Evolutionary conservation across 37 sponge, comb jelly and placozoan species (phyloP), one percentile per base, ranked within the genome.

Genomic region (Ephydatia muelleri): DNA sequence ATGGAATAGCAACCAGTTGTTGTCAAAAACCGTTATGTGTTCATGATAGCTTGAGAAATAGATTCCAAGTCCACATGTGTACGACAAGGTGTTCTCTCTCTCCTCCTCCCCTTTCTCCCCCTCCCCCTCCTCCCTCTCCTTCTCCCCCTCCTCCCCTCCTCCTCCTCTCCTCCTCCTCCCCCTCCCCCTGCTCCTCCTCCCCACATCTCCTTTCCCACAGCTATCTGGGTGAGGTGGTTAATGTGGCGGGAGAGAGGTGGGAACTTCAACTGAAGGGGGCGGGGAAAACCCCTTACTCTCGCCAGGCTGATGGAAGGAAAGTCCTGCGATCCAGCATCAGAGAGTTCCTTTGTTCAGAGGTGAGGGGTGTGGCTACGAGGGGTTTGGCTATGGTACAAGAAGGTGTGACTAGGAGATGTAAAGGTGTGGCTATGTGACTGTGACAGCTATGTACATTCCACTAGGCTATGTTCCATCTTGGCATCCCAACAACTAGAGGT

Each of bases 211-310:
- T 29, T 29, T 29, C 28, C 8, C 68, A 12, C 68, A 95, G 93
- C 11, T 92, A 91, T 49, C 88, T 98, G 38, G 97, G 99, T 72
- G 99, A 98, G 79, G 86, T 96, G 29, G 67, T 88, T 26, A 91
- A 84, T 30, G 39, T 19, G 19, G 26, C 49, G 13, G 95, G 90
- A 33, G 82, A 94, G 86, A 69, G 95, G 0, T 96, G 96, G 99
- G 99, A 98, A 84, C 73, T 98, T 0, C 99, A 98, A 82, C 82
- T 98, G 43, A 98, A 98, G 73, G 99, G 99, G 2, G 84, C 97
- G 5, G 99, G 99, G 11, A 88, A 87, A 80, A 98, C 99, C 6
- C 99, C 99, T 43, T 98, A 90, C 83, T 94, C 95, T 12, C 67
- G 99, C 1, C 80, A 81, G 31, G 99, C 94, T 38, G 99, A 98